Base-by-base conservation (phyloP, 30 jellyfish, hydroid and myxozoan species). In the Cassiopea xamachana region DNA sequence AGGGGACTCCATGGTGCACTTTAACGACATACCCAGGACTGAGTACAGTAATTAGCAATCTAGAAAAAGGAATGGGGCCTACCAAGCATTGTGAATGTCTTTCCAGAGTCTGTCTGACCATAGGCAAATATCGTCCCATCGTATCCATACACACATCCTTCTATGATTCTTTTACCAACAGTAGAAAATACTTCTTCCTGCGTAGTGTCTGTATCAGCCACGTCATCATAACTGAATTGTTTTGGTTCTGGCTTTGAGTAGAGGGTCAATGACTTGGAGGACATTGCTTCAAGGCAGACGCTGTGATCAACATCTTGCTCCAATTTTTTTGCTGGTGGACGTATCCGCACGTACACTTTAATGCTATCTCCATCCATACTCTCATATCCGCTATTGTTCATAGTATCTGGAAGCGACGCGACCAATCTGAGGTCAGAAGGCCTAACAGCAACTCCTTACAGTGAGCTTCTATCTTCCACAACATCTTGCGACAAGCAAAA, bases 51-150 rank as follows among this genome's bases (percentile, higher is more conserved):
- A 27, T 27, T 27, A 27, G 39, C 39, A 27, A 27, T 27, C 39
- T 27, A 27, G 39, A 27, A 27, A 27, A 27, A 27, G 39, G 48
- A 75, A 6, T 46, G 77, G 50, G 9, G 55, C 99, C 59, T 89
- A 93, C 99, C 99, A 44, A 96, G 92, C 99, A 96, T 96, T n/a
- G 99, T 96, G 70, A 96, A 96, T 13, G 99, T 96, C 77, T 96
- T 96, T 55, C 99, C 99, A 51, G 98, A 92, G 51, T 98, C 99
- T 16, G 99, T 96, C 68, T 96, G 99, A 2, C 99, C 99, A 81
- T 98, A 96, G 2, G 99, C 99, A 89, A 96, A 96, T 46, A 96
- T 96, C 9, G 99, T 96, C 73, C 99, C 99, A 92, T 96, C 92
- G 91, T 93, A 96, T 2, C 99, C 99, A 55, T 80, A 69, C 27